Evolutionary conservation across 2,888 invertebrate species (phyloP), one percentile per base, ranked within the genome.

Genomic region (Morpho helenor): DNA sequence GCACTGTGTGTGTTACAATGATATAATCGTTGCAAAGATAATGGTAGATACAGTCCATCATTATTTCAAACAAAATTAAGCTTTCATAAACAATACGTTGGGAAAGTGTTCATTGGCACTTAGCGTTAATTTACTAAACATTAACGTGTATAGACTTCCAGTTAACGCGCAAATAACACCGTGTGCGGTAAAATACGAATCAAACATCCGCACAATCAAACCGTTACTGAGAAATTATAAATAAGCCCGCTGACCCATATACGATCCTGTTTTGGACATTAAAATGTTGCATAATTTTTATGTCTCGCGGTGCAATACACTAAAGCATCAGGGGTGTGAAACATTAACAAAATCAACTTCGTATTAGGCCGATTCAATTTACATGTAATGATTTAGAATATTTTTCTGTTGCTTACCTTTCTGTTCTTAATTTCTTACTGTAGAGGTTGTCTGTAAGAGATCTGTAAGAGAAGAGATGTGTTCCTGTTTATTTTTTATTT

Each of bases 181-280:
- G 71, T 75, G 74, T 71, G 77, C 68, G 74, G 74, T 69, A 65
- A 73, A 80, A 76, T 79, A 73, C 65, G 67, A 73, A 72, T 69
- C 72, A 84, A 87, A 86, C 84, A 86, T 85, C 86, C 85, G 82
- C 65, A 77, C 80, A 79, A 79, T 80, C 80, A 74, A 73, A 76
- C 73, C 73, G 76, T 86, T 86, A 66, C 87, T 70, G 69, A 80
- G 87, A 85, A 88, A 80, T 83, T 80, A 82, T 81, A 83, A 81
- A 82, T 77, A 79, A 74, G 72, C 76, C 73, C 74, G 70, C 66
- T 84, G 83, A 84, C 89, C 88, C 79, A 87, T 85, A 81, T 87
- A 71, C 69, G 71, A 64, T 72, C 59, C 69, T 80, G 82, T 82
- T 83, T 80, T 77, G 75, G 73, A 77, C 79, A 82, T 84, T 77